phyloP scores from a whole-genome alignment of 2,888 invertebrate species.

The Melanotus villosus region DNA sequence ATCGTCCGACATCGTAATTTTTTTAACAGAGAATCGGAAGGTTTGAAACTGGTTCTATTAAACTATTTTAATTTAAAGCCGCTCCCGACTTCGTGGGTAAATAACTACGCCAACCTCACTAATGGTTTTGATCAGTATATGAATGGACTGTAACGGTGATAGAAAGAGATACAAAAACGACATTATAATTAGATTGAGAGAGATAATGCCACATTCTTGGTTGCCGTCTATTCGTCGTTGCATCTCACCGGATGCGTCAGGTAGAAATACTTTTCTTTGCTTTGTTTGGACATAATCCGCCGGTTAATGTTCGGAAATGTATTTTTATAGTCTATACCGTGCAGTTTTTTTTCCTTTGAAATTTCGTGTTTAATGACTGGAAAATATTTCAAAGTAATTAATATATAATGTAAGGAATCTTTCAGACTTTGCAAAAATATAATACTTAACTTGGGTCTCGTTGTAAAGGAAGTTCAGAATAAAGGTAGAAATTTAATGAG shows the following conservation, averaged over 20 bases:
- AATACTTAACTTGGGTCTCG: no score
- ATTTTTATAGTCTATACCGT: no score
- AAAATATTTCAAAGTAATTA: no score
- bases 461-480: no score
- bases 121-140: constrained; percentile 39
- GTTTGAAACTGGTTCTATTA: not conserved
- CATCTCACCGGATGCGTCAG: constrained; percentile 44
- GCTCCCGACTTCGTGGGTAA: constrained; percentile 39
- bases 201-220: constrained; percentile 43
- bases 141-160: constrained; percentile 36
- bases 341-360: no score
- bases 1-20: no score
- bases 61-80: constrained; percentile 30
- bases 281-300: constrained; percentile 39
- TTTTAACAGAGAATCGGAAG: not conserved
- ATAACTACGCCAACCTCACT: constrained; percentile 35
- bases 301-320: constrained; percentile 29
- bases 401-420: no score
- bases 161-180: constrained; percentile 33
- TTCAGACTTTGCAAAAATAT: no score
- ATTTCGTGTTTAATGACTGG: no score
- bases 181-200: constrained; percentile 39
- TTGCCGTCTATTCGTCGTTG: constrained; percentile 39
- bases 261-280: constrained; percentile 36
- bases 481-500: no score